Conservation (phyloP, 2,888 invertebrate species). For the Bombylius major region DNA sequence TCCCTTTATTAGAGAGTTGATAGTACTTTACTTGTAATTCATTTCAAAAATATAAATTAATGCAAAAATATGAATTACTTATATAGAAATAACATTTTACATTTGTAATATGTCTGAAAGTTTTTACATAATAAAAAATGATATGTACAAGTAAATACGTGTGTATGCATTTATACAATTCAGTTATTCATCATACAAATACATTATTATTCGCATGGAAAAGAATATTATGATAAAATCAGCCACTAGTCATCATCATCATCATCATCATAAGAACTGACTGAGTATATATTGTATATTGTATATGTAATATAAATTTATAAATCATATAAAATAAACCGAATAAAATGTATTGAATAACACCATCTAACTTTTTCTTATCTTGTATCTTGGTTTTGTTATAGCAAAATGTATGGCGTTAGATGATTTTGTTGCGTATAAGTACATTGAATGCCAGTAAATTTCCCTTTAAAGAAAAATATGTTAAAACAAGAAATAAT, state of each 20-base stretch:
- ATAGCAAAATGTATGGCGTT: not conserved
- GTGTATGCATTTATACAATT: not conserved
- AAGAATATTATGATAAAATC: not conserved
- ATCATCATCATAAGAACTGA: not conserved
- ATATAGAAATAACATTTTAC: too few relatives aligned
- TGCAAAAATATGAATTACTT: too few relatives aligned
- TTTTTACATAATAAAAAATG: too few relatives aligned
- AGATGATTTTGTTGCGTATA: not conserved
- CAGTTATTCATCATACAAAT: not conserved
- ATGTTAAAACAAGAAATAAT: too few relatives aligned
- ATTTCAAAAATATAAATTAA: too few relatives aligned
- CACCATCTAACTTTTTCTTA: not conserved
- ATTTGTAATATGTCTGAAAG: too few relatives aligned
- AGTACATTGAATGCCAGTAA: not conserved
- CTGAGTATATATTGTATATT: too few relatives aligned
- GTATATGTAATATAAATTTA: too few relatives aligned
- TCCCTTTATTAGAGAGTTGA: too few relatives aligned
- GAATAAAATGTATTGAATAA: not conserved
- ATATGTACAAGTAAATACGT: not conserved
- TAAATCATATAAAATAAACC: too few relatives aligned
- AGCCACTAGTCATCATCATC: not conserved
- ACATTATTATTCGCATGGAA: not conserved
- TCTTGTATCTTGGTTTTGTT: not conserved
- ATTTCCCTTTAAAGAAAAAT: not conserved
- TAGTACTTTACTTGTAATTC: too few relatives aligned